phyloP scores from a whole-genome alignment of 1,140 invertebrate genomes.

The Anastatus disparis region DNA sequence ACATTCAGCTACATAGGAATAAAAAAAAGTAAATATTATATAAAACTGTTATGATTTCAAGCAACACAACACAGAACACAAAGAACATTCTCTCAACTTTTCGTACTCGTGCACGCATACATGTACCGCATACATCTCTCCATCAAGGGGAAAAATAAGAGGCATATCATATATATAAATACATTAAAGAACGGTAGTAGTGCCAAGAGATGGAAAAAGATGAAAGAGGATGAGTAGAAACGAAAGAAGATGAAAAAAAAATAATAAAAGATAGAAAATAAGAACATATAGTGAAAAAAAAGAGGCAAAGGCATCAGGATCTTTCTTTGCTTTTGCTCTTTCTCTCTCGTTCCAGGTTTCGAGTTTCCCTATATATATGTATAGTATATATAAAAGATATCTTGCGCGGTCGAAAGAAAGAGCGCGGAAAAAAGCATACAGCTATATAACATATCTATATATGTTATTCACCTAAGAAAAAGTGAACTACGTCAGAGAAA shows the following conservation, averaged over 20 bases:
- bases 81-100: not conserved
- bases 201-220: not conserved
- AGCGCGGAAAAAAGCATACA: constrained; percentile 1
- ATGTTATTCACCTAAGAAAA: constrained; percentile 8
- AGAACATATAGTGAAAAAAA: too few relatives aligned
- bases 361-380: constrained; percentile 24
- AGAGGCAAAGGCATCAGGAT: too few relatives aligned
- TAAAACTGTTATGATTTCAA: too few relatives aligned
- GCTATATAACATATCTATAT: too few relatives aligned
- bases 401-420: not conserved
- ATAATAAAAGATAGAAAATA: not conserved
- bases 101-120: not conserved
- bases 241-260: constrained; percentile 11
- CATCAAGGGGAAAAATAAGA: not conserved
- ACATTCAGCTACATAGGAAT: too few relatives aligned
- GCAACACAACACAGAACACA: not conserved
- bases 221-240: not conserved
- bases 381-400: too few relatives aligned
- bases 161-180: not conserved
- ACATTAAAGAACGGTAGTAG: not conserved
- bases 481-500: not conserved
- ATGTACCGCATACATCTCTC: not conserved
- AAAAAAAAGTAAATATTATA: too few relatives aligned
- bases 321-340: too few relatives aligned
- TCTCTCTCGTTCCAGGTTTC: constrained; percentile 1